Conservation (phyloP, 2,797 vertebrate species). For the Acanthornis magna region DNA sequence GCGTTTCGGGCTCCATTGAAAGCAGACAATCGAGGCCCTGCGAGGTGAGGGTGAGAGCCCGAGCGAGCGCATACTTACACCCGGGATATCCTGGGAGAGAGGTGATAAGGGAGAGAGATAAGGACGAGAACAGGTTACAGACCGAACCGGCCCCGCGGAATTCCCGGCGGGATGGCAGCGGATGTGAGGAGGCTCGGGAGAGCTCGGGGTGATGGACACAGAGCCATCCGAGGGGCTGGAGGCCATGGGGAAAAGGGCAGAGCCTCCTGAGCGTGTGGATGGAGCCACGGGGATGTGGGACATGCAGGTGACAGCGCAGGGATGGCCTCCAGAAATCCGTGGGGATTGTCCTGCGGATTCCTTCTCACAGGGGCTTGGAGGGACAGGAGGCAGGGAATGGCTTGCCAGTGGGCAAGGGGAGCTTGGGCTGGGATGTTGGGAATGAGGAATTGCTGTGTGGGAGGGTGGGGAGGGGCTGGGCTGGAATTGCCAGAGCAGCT, state of each 20-base stretch:
- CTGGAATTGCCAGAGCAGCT: neutral
- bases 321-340: accelerated
- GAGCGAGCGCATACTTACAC: constrained; percentile 77
- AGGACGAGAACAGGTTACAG: constrained; percentile 41
- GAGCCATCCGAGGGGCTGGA: neutral
- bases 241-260: neutral
- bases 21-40: constrained; percentile 39
- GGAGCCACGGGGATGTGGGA: neutral
- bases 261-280: neutral
- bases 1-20: constrained; percentile 14
- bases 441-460: neutral
- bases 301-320: neutral
- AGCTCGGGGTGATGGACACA: accelerated
- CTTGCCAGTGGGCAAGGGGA: neutral
- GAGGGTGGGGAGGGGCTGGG: neutral
- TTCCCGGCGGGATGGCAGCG: neutral
- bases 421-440: neutral
- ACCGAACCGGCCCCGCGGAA: neutral
- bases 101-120: constrained; percentile 64
- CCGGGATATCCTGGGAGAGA: constrained; percentile 78
- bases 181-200: neutral
- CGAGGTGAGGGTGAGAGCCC: constrained; percentile 53
- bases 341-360: neutral
- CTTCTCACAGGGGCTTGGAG: neutral
- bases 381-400: neutral